phyloP scores from a whole-genome alignment of 1,140 invertebrate genomes.

The Procambarus clarkii region DNA sequence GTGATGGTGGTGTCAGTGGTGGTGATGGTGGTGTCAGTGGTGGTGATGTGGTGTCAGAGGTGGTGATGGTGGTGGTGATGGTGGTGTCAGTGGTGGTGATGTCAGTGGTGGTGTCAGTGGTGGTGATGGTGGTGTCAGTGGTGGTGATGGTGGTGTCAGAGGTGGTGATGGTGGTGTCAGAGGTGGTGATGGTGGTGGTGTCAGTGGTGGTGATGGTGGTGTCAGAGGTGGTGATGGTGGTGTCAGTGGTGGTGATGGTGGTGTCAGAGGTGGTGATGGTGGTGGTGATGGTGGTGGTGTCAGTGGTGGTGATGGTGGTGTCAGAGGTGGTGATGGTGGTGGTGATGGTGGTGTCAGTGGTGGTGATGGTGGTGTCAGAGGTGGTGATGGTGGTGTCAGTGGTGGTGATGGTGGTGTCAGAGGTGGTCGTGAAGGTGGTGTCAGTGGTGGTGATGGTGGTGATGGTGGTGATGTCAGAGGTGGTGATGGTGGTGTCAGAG shows the following conservation, averaged over 20 bases:
- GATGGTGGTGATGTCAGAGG: background rate
- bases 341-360: background rate
- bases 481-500: background rate
- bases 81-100: too few species aligned
- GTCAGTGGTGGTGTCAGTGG: too few species aligned
- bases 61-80: too few species aligned
- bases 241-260: too few species aligned
- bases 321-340: background rate
- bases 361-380: background rate
- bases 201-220: background rate
- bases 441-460: background rate
- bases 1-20: too few species aligned
- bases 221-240: background rate
- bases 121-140: too few species aligned
- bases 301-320: background rate
- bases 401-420: too few species aligned
- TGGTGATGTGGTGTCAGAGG: too few species aligned
- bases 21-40: too few species aligned
- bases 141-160: background rate
- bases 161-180: slow-evolving; percentile 11
- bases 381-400: background rate
- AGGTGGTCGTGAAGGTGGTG: background rate
- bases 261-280: background rate
- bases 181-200: background rate
- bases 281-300: background rate